phyloP scores from a whole-genome alignment of 2,113 vertebrate genomes.

The Brachyistius frenatus region DNA sequence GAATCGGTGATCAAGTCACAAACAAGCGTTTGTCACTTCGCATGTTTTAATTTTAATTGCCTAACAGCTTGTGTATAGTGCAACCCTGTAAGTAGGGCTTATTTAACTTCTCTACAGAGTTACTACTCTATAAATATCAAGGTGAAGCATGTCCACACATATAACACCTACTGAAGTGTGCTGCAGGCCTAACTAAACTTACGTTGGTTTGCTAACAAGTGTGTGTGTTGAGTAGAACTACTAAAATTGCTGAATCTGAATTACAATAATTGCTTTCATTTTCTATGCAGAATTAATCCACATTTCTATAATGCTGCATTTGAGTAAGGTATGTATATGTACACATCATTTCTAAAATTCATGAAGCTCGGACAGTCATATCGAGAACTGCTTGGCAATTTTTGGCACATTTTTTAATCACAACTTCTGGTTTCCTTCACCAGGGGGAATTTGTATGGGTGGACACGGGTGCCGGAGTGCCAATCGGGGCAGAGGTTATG shows the following conservation, averaged over 20 bases:
- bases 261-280: not conserved
- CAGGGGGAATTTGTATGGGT: constrained; percentile 98
- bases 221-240: not conserved
- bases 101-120: not conserved
- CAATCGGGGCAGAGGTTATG: constrained; percentile 90
- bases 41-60: not conserved
- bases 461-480: constrained; percentile 81
- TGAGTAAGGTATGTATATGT: constrained; percentile 78
- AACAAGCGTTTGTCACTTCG: not conserved
- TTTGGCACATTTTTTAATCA: too few relatives aligned
- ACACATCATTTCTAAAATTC: not conserved
- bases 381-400: too few relatives aligned
- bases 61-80: too few relatives aligned
- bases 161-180: not conserved
- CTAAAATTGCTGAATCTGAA: not conserved
- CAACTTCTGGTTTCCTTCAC: not conserved
- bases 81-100: too few relatives aligned
- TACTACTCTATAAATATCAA: not conserved
- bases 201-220: not conserved
- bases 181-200: not conserved
- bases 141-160: not conserved
- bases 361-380: not conserved
- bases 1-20: too few relatives aligned
- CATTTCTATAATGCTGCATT: constrained; percentile 76
- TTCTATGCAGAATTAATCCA: constrained; percentile 41